These are phyloP conservation scores for Diplodus sargus DNA, from an alignment of 2,797 vertebrate genomes.

Conservation along the genomic window DNA sequence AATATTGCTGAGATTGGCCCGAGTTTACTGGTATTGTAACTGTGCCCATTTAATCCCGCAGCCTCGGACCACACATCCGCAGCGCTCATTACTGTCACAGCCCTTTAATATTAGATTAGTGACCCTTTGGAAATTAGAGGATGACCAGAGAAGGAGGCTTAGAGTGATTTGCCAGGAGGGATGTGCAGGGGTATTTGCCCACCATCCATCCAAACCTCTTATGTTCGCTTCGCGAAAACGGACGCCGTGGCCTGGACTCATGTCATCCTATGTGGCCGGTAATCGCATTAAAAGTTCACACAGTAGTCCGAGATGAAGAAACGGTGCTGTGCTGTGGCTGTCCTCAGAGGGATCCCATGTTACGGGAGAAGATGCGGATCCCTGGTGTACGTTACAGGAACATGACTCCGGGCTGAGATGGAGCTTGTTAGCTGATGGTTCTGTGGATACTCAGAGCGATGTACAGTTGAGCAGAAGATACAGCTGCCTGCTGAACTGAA, in stretches of 20 bases:
- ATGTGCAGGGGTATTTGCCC: conserved; percentile 50
- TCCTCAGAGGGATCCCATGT: conserved; percentile 48
- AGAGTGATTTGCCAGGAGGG: conserved; percentile 66
- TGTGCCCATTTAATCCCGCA: conserved; percentile 74
- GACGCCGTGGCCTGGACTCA: conserved; percentile 58
- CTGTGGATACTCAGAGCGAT: conserved; percentile 13
- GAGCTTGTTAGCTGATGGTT: conserved; percentile 58
- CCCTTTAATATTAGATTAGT: conserved; percentile 72
- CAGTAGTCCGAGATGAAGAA: conserved; percentile 42
- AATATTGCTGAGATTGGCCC: conserved; percentile 86
- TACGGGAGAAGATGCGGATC: conserved; percentile 15
- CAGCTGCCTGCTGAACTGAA: conserved; percentile 28
- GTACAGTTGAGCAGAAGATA: conserved; percentile 23
- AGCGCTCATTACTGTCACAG: conserved; percentile 81
- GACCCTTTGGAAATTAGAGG: conserved; percentile 65
- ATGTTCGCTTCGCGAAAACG: conserved; percentile 71
- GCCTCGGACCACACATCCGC: conserved; percentile 65
- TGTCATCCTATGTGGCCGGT: conserved; percentile 66
- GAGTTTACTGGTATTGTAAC: conserved; percentile 82
- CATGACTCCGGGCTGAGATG: conserved; percentile 46
- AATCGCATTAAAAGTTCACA: conserved; percentile 79
- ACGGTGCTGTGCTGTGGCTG: conserved; percentile 54
- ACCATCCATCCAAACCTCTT: conserved; percentile 73
- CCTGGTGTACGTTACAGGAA: conserved; percentile 50
- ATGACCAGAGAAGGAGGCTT: conserved; percentile 58